Base-by-base conservation (phyloP, 2,113 vertebrate species). In the Clupea harengus region DNA sequence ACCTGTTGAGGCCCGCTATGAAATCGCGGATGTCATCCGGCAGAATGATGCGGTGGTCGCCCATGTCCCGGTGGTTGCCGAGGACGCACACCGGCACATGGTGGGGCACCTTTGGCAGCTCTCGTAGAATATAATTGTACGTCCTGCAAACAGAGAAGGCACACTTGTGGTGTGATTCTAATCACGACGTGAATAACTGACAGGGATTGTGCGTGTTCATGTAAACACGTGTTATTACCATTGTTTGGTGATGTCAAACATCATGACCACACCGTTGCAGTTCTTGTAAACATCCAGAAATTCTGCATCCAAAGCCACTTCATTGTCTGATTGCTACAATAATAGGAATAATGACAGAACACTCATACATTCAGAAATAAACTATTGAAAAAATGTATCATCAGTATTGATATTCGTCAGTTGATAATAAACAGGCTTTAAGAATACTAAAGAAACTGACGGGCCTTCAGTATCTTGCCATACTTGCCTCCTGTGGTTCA, bases 231-330 rank as follows among this genome's bases (percentile, higher is more conserved):
- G 18, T 39, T 88, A 96, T 94, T 90, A 99, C 98, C 98, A 99
- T 91, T 99, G 98, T 88, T 99, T 99, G 91, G 98, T 99, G 88
- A 99, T 99, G 93, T 99, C 98, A 83, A 99, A 99, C 97, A 99
- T 98, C 97, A 99, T 97, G 93, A 99, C 97, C 25, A 99, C 96
- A 0, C 98, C 98, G 0, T 97, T 98, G 89, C 98, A 99, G 92
- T 98, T 99, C 91, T 99, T 99, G 93, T 99, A 99, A 32, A 99
- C 98, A 0, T 99, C 98, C 85, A 99, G 93, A 92, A 99, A 99
- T 93, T 99, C 97, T 0, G 98, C 98, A 75, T 99, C 98, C 91
- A 99, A 94, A 64, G 98, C 98, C 95, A 99, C 93, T 87, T 99
- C 97, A 0, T 95, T 92, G 81, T 99, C 98, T 2, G 96, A 94